Conservation (phyloP, 2,797 vertebrate species). For the Cyclura pinguis region DNA sequence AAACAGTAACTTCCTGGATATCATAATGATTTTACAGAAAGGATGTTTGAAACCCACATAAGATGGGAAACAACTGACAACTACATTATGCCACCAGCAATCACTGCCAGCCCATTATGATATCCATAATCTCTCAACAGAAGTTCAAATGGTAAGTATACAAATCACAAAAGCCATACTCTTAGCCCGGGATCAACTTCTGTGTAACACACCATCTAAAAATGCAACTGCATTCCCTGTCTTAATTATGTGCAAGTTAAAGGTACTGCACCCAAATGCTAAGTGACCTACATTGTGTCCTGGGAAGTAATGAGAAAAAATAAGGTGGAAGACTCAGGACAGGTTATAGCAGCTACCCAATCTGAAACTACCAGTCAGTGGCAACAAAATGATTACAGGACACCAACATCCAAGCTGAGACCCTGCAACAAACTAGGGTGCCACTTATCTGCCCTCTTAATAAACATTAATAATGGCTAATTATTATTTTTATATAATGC, state of each 20-base stretch:
- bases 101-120: neutral
- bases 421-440: neutral
- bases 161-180: neutral
- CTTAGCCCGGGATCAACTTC: neutral
- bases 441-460: neutral
- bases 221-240: neutral
- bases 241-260: neutral
- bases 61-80: neutral
- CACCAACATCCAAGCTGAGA: neutral
- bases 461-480: neutral
- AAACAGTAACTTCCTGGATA: neutral
- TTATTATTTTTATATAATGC: no score
- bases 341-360: neutral
- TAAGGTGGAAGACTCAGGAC: neutral
- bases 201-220: neutral
- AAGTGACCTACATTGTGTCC: neutral
- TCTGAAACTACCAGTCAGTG: neutral
- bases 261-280: no score
- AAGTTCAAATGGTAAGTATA: neutral
- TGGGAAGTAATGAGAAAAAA: no score
- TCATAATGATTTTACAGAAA: neutral
- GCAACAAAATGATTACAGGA: neutral
- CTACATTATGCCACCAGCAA: neutral
- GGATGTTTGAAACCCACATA: no score
- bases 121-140: neutral